Evolutionary conservation across 2,888 invertebrate genomes (phyloP).

Genomic region (Brachynemurus nebulosus): DNA sequence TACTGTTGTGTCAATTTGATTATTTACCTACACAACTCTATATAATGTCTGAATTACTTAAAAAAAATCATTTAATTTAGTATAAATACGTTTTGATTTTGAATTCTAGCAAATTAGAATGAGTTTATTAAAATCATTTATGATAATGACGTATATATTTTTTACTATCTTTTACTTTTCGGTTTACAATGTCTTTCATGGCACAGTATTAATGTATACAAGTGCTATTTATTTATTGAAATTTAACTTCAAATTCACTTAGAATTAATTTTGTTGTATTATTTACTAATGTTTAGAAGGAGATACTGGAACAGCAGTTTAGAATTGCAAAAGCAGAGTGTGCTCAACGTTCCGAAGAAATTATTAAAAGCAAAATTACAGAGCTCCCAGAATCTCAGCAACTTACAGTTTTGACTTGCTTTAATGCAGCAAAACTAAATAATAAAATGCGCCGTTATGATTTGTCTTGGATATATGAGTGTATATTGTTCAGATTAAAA

Average conservation of each 20-base stretch:
- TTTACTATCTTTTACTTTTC: neutral
- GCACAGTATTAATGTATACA: neutral
- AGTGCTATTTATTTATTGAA: neutral
- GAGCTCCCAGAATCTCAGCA: neutral
- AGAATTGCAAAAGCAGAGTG: neutral
- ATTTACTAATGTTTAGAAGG: neutral
- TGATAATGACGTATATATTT: neutral
- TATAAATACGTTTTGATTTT: neutral
- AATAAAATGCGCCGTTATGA: neutral
- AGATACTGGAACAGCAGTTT: neutral
- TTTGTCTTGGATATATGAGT: constrained; percentile 14
- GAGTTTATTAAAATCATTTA: neutral
- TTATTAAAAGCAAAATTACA: neutral
- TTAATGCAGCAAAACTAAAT: neutral
- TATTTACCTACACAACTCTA: neutral
- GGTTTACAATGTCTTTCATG: neutral
- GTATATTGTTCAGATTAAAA: constrained; percentile 15
- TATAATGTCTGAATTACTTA: neutral
- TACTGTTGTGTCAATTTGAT: neutral
- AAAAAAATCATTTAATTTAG: neutral
- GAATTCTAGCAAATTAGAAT: neutral
- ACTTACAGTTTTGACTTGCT: neutral
- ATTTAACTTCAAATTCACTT: neutral
- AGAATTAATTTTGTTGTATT: neutral
- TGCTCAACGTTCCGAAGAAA: neutral